Conservation (phyloP, 2,113 vertebrate genomes). For the Thamnophis sirtalis region DNA sequence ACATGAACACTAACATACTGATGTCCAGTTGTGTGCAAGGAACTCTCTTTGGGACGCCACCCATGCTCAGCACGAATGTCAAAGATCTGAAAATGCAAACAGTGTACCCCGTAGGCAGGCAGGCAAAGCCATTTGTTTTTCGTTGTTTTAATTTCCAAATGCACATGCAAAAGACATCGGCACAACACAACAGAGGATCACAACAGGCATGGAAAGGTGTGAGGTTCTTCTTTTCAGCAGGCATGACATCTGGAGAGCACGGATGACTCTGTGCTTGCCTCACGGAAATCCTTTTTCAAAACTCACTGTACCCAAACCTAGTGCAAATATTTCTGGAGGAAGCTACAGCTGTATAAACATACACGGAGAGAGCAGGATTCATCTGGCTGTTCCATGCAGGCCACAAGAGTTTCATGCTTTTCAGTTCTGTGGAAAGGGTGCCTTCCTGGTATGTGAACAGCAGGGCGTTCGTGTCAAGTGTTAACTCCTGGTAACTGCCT, state of each 20-base stretch:
- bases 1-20: no score
- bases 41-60: neutral
- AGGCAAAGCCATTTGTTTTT: neutral
- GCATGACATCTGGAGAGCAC: constrained; percentile 9
- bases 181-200: constrained; percentile 40
- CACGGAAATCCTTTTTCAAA: neutral
- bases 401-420: neutral
- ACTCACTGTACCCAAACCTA: neutral
- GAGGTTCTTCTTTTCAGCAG: neutral
- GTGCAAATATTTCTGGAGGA: constrained; percentile 9
- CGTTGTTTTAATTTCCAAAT: constrained; percentile 27
- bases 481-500: neutral
- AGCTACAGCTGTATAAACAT: neutral
- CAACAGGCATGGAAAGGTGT: neutral
- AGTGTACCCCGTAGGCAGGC: neutral
- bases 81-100: neutral
- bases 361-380: neutral
- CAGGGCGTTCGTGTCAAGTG: neutral
- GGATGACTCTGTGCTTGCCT: neutral
- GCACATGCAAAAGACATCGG: constrained; percentile 31
- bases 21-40: neutral
- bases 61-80: neutral
- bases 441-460: neutral
- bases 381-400: neutral
- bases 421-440: neutral